Evolutionary conservation across 2,888 invertebrate genomes (phyloP), one percentile per base, ranked within the genome.

Genomic region (Harmothoe impar): DNA sequence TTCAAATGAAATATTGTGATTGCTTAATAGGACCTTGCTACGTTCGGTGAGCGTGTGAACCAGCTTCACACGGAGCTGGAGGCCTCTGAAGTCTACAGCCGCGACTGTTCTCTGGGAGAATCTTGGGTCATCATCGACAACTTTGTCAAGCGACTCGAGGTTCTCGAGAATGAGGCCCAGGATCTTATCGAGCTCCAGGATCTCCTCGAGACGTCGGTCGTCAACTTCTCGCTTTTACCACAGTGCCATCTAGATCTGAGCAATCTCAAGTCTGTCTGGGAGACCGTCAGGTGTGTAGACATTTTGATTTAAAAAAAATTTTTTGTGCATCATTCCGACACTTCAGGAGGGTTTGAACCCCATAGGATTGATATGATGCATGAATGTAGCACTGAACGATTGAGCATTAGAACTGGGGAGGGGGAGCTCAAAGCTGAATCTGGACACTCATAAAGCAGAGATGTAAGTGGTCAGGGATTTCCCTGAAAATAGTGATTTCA

Each of bases 111-210:
- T 68, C 93, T 94, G 31, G 93, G 92, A 20, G 93, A 94, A 81
- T 95, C 95, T 78, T 94, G 94, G 94, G 92, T 92, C 3, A 93
- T 94, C 62, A 94, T 96, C 23, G 94, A 95, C 90, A 93, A 93
- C 89, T 95, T 95, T 92, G 93, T 93, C n/a, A 93, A 94, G 90
- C 92, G 94, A 68, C 94, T 95, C 88, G 93, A 93, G 0, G 92
- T 94, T 5, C 93, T 96, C 43, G 95, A 95, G 92, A 95, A 95
- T 91, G 95, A 96, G 91, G 96, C 96, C 12, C 95, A 95, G 93
- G 96, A 96, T 92, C 92, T 96, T 62, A 94, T 95, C 91, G 96
- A 96, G 91, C 93, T 96, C 20, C 96, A 96, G 91, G 95, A 95
- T 90, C 93, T 96, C 17, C 93, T 96, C 33, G 95, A 96, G 90